These are phyloP conservation scores for Etia nguti DNA, from an alignment of 2,113 vertebrate species.

Conservation along the genomic window DNA sequence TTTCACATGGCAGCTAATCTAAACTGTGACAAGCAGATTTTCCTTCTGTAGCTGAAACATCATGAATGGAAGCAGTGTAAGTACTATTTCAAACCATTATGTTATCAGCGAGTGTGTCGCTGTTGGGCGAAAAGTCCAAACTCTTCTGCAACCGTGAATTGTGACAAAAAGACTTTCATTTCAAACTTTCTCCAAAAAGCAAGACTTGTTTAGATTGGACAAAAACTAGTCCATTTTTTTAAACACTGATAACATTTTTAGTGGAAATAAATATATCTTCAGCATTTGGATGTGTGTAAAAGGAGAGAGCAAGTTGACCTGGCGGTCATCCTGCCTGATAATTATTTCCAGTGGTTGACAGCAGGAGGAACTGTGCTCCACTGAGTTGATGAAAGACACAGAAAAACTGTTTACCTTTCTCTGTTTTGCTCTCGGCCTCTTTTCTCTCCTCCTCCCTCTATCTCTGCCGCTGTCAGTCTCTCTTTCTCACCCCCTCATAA, in stretches of 20 bases:
- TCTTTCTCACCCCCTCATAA: slow-evolving; percentile 66
- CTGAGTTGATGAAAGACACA: slow-evolving; percentile 47
- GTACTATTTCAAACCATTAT: too few relatives aligned
- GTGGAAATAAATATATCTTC: not conserved
- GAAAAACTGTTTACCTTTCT: slow-evolving; percentile 44
- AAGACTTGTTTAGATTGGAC: not conserved
- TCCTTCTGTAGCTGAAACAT: not conserved
- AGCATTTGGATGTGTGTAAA: not conserved
- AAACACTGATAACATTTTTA: not conserved
- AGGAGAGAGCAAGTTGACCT: slow-evolving; percentile 38
- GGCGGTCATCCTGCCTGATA: slow-evolving; percentile 5
- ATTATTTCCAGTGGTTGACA: slow-evolving; percentile 61
- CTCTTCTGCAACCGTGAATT: not conserved
- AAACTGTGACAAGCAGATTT: slow-evolving; percentile 1
- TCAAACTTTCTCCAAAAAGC: not conserved
- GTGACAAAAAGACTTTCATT: not conserved
- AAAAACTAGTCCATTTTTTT: not conserved
- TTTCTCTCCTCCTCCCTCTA: not conserved
- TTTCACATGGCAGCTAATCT: not conserved
- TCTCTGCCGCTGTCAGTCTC: slow-evolving; percentile 37
- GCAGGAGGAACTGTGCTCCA: slow-evolving; percentile 40
- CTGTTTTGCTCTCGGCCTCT: not conserved
- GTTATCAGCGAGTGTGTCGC: not conserved
- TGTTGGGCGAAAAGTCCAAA: not conserved
- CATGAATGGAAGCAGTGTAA: not conserved